Evolutionary conservation across 2,888 invertebrate species (phyloP).

Genomic region (Drosophila emarginata): DNA sequence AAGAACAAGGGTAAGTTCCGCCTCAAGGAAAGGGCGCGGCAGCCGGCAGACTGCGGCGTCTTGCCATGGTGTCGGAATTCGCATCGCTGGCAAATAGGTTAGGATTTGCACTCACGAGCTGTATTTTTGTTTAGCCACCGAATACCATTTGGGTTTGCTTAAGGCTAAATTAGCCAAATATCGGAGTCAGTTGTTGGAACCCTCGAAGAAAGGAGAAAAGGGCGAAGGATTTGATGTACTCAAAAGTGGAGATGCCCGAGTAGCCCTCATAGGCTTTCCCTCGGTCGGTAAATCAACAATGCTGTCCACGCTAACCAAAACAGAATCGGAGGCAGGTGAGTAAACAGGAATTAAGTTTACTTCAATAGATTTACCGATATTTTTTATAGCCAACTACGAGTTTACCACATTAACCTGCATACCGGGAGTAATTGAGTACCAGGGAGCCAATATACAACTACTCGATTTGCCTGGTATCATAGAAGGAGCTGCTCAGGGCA

Average conservation of each 20-base stretch:
- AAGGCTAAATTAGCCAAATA: constrained; percentile 99
- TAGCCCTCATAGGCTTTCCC: constrained; percentile 98
- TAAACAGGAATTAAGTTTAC: accelerated
- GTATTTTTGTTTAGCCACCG: constrained; percentile 89
- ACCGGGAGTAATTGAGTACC: constrained; percentile 99
- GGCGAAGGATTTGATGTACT: constrained; percentile 99
- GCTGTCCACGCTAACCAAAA: constrained; percentile 96
- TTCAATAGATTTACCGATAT: not conserved
- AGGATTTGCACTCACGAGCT: constrained; percentile 46
- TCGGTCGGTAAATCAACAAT: constrained; percentile 93
- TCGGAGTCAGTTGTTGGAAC: constrained; percentile 96
- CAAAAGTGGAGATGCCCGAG: constrained; percentile 99
- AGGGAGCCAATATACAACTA: constrained; percentile 98
- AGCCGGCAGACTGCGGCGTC: constrained; percentile 49
- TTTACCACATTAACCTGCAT: constrained; percentile 99
- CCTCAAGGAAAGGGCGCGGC: not conserved
- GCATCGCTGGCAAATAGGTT: constrained; percentile 76
- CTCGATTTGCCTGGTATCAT: constrained; percentile 99
- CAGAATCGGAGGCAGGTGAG: constrained; percentile 92
- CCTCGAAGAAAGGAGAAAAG: constrained; percentile 96
- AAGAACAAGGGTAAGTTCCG: constrained; percentile 95
- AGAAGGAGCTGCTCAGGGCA: constrained; percentile 98
- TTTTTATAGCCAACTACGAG: constrained; percentile 92
- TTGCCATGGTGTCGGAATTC: constrained; percentile 7
- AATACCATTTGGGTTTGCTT: constrained; percentile 98